Conservation (phyloP, 2,797 vertebrate genomes). For the Iguana delicatissima region DNA sequence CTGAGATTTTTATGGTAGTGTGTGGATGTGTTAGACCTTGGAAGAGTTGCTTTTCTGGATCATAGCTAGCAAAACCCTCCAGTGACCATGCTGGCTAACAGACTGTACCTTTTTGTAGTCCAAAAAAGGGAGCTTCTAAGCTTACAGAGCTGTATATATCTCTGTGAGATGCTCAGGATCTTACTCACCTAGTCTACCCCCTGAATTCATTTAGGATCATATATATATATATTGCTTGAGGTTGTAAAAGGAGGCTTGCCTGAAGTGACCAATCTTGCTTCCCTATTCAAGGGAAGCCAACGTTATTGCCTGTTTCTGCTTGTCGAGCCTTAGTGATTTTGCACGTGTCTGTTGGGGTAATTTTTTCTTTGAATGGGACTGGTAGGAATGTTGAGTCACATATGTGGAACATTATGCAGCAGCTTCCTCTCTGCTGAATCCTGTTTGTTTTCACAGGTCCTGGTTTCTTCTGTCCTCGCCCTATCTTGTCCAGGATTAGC, state of each 20-base stretch:
- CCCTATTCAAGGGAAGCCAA: not conserved
- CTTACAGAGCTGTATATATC: not conserved
- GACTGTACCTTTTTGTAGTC: not conserved
- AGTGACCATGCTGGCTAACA: not conserved
- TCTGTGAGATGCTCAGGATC: not conserved
- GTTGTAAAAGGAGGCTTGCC: not conserved
- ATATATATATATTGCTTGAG: not conserved
- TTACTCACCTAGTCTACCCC: not conserved
- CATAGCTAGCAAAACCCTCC: not conserved
- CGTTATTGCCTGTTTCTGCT: not conserved
- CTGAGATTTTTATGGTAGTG: not conserved
- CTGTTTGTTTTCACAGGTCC: not conserved
- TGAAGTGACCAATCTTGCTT: not conserved
- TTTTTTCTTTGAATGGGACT: conserved; percentile 9
- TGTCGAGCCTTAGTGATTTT: not conserved
- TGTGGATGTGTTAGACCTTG: not conserved
- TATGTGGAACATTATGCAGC: not conserved
- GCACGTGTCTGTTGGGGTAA: not conserved
- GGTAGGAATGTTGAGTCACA: conserved; percentile 4
- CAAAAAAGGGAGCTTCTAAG: not conserved
- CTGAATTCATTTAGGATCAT: not conserved
- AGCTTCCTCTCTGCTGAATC: not conserved
- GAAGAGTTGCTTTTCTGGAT: not conserved
- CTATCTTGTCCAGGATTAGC: not conserved
- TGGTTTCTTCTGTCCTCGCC: not conserved